Conservation (phyloP, 1,140 invertebrate species). For the Bombus pyrosoma region DNA sequence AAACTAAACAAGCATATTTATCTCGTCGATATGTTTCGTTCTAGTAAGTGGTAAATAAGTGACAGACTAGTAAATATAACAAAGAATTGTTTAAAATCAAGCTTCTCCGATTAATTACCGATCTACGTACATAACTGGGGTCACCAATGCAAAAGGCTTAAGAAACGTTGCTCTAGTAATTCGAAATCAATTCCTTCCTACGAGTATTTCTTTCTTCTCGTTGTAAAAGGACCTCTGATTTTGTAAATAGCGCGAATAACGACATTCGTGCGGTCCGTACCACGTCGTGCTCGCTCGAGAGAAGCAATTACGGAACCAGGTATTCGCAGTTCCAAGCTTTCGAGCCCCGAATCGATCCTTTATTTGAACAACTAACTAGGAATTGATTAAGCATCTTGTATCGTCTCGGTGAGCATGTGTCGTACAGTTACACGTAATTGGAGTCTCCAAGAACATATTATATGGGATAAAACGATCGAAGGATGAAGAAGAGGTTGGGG, state of each 20-base stretch:
- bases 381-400: not conserved
- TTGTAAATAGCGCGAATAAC: slow-evolving; percentile 20
- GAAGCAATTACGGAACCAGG: not conserved
- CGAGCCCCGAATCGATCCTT: slow-evolving; percentile 7
- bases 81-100: too few relatives aligned
- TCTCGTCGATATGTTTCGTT: too few relatives aligned
- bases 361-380: not conserved
- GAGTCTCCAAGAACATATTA: not conserved
- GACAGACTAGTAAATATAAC: too few relatives aligned
- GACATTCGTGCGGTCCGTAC: not conserved
- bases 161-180: too few relatives aligned
- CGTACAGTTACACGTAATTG: not conserved
- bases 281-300: not conserved
- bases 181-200: too few relatives aligned
- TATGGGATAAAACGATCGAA: not conserved
- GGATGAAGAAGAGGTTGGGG: not conserved
- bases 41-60: too few relatives aligned
- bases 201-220: not conserved
- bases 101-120: too few relatives aligned
- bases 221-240: not conserved
- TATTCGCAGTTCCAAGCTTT: not conserved
- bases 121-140: too few relatives aligned
- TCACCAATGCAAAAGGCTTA: too few relatives aligned
- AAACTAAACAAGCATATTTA: too few relatives aligned
- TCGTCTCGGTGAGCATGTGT: not conserved